Percentiles rank a stretch among this genome's conserved stretches.
Evolutionary conservation across 2,113 vertebrate genomes (phyloP).

Genomic region (Ptychochromis oligacanthus): DNA sequence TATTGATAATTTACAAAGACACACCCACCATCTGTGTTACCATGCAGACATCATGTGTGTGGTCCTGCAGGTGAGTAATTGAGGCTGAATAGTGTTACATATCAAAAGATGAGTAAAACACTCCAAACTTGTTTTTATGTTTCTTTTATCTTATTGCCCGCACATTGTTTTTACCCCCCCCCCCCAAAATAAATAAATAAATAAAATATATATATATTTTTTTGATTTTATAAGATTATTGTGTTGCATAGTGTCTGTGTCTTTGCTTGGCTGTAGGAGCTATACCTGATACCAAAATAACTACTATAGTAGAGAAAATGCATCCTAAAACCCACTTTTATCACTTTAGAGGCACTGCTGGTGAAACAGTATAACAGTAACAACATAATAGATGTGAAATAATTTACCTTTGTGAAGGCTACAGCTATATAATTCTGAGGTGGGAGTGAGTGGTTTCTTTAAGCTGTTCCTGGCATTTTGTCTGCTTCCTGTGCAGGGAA

Average conservation of each 20-base stretch:
- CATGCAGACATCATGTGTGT: slow-evolving; percentile 5
- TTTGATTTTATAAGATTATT: neutral
- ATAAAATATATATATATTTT: too few species aligned
- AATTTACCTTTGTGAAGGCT: neutral
- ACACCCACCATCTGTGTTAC: slow-evolving; percentile 53
- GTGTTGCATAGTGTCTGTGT: neutral
- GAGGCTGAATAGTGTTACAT: neutral
- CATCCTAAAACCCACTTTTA: neutral
- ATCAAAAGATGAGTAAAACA: neutral
- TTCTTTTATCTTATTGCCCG: neutral
- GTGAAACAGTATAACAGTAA: neutral
- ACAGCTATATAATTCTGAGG: neutral
- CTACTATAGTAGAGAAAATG: neutral
- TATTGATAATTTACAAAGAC: slow-evolving; percentile 67
- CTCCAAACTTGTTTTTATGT: neutral
- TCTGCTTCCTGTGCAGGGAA: neutral
- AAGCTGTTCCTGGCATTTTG: neutral
- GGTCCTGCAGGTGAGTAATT: slow-evolving; percentile 44
- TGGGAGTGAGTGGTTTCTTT: neutral
- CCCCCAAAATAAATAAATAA: too few species aligned
- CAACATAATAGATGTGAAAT: neutral
- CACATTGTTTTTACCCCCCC: neutral
- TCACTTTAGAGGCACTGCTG: neutral
- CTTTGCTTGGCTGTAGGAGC: neutral
- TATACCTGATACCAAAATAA: neutral